Base-by-base conservation (phyloP, 2,113 vertebrate species). In the Fregata magnificens region DNA sequence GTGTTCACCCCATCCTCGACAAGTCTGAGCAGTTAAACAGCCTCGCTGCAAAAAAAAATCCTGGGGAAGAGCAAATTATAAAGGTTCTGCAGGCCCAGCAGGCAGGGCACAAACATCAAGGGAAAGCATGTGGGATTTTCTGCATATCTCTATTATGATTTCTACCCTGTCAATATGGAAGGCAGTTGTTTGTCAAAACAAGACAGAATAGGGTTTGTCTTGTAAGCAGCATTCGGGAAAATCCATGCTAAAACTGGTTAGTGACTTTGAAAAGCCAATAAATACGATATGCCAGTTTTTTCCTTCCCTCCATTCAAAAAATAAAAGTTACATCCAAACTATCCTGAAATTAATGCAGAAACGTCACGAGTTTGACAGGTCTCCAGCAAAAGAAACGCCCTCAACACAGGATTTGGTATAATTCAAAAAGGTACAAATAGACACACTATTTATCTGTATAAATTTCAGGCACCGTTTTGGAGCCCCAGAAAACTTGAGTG, bases 251-350 rank as follows among this genome's bases (percentile, higher is more conserved):
- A 71, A 53, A 59, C 11, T 11, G 38, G 8, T 6, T 11, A 34
- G 11, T 9, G 50, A 42, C 82, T 93, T 62, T 42, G 25, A 45
- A 82, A 86, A 79, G 53, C 17, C 50, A 95, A 3, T n/a, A 66
- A 53, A 67, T 22, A 53, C 0, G 1, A 26, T 5, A 49, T 2
- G 8, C 4, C 42, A 17, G 3, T 67, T 66, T 47, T 40, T 16
- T 6, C 65, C 28, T 74, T 74, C 31, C n/a, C 15, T 47, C 52
- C 47, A 59, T 66, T 78, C 28, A 73, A 82, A 90, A 71, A 86
- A 58, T 4, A 52, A 22, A 81, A 92, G 38, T 70, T 47, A 50
- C 42, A 71, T 14, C n/a, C 49, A 77, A 76, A 76, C 17, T 36
- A 40, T 4, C n/a, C n/a, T 40, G 36, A 78, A 86, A 90, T 47